These are phyloP conservation scores for Fragum whitleyi DNA, from an alignment of 2,888 invertebrate species.

Conservation along the genomic window DNA sequence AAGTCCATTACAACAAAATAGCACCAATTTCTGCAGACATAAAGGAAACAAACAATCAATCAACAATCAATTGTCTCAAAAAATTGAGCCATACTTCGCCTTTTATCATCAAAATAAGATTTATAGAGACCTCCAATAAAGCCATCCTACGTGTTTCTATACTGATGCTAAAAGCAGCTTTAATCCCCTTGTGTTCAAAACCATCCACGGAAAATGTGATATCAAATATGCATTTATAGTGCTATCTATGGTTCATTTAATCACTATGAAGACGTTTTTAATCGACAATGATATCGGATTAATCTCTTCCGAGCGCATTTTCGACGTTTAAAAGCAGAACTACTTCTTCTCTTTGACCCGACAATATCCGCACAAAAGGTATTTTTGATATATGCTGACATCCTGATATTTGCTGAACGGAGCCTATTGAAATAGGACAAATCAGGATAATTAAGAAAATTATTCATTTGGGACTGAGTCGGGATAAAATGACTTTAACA, in stretches of 20 bases:
- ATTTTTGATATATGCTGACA: slow-evolving; percentile 16
- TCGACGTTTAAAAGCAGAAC: slow-evolving; percentile 16
- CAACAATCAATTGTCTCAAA: not conserved
- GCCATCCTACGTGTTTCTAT: not conserved
- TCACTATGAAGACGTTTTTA: slow-evolving; percentile 22
- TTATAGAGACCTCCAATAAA: not conserved
- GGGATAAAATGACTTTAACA: not conserved
- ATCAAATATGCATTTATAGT: slow-evolving; percentile 22
- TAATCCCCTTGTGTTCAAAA: not conserved
- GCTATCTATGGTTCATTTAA: slow-evolving; percentile 15
- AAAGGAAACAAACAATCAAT: not conserved
- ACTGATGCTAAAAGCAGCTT: not conserved
- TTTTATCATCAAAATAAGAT: not conserved
- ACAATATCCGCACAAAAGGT: slow-evolving; percentile 15
- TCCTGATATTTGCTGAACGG: not conserved
- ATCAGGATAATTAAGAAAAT: slow-evolving; percentile 1
- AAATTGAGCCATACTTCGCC: not conserved
- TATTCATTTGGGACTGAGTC: slow-evolving; percentile 1
- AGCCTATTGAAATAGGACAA: not conserved
- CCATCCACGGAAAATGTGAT: not conserved
- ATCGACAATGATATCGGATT: slow-evolving; percentile 14
- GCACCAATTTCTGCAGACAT: not conserved
- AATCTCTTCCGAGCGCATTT: slow-evolving; percentile 23
- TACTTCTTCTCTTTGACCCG: slow-evolving; percentile 3
- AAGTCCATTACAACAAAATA: not conserved